Conservation (phyloP, 2,113 vertebrate species). For the Propithecus coquereli region DNA sequence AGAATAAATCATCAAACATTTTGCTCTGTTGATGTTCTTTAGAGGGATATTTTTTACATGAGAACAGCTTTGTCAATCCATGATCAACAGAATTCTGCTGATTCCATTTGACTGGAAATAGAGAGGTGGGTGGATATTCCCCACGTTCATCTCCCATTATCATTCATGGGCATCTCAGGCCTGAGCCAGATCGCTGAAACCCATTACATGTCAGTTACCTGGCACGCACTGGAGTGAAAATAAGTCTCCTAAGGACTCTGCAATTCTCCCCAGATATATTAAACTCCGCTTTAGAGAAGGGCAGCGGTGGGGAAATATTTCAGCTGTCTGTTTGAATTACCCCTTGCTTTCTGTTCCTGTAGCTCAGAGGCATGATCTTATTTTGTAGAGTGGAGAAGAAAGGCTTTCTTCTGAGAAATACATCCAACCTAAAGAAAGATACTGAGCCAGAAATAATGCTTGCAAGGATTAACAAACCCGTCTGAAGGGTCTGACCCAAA, state of each 20-base stretch:
- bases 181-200: background rate
- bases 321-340: background rate
- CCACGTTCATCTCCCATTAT: background rate
- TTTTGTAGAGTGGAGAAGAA: background rate
- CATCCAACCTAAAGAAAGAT: background rate
- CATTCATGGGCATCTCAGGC: too few species aligned
- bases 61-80: background rate
- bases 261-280: background rate
- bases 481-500: background rate
- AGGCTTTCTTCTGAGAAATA: background rate
- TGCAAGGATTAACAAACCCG: background rate
- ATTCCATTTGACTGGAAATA: background rate
- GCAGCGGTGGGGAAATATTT: background rate
- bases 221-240: background rate
- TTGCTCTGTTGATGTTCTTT: background rate
- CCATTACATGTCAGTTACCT: background rate
- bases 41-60: background rate
- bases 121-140: fast-evolving
- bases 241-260: background rate
- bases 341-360: background rate
- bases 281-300: background rate
- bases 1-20: background rate
- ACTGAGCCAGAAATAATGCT: background rate
- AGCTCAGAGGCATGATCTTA: background rate
- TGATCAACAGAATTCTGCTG: background rate